Base-by-base conservation (phyloP, 2,888 invertebrate species). In the Drosophila niveifrons region DNA sequence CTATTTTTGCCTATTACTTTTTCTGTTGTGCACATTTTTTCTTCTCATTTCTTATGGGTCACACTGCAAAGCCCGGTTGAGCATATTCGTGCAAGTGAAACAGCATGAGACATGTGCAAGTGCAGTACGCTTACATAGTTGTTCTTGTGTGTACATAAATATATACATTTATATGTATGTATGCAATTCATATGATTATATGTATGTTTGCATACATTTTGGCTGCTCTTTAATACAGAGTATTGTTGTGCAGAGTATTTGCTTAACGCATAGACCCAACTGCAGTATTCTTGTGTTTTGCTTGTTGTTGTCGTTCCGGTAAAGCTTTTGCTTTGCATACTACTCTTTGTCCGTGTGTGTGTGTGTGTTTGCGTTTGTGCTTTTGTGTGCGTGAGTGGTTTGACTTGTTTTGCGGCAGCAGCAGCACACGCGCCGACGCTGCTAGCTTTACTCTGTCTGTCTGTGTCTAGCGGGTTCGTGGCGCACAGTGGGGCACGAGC, bases 401-500 rank as follows among this genome's bases (percentile, higher is more conserved):
- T 85, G 85, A 85, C 85, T 85, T 88, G 85, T 85, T 85, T 85
- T 85, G 85, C 71, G 84, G 57, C 53, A 53, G 67, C 82, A 79
- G 80, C 82, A 83, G 82, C 76, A 84, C 82, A 87, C 85, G 85
- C 88, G 85, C 76, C 85, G 87, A 71, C 83, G 65, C 72, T 64
- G 71, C 73, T 68, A 75, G 66, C 75, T 69, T 36, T 36, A n/a
- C 36, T 36, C n/a, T 36, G 36, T 36, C 36, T 36, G 11, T 11
- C 57, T 71, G 77, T 72, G 77, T 78, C 79, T 88, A 88, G 75
- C 75, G 82, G 82, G 77, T 72, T 74, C 72, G 75, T 80, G 75
- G 78, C 71, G 82, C 82, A 83, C 83, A 81, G 82, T 83, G 82
- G 77, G 82, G 77, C 69, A 39, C 67, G 10, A 66, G 59, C 52